Conservation (phyloP, 2,888 invertebrate species). For the Eristalinus aeneus region DNA sequence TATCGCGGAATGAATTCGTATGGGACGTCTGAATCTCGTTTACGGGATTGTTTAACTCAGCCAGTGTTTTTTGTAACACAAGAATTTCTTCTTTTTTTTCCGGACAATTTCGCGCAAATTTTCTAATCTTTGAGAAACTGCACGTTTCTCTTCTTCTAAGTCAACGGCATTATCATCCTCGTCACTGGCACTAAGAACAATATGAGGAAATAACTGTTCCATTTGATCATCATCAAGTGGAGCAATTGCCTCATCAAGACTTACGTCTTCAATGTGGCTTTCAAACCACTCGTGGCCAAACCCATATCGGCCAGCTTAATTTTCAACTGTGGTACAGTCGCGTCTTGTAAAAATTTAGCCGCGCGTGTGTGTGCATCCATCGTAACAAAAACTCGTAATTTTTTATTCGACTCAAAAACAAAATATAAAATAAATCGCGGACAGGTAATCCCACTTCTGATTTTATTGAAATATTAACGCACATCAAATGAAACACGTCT, state of each 20-base stretch:
- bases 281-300: conserved; percentile 13
- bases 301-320: conserved; percentile 13
- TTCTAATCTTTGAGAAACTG: conserved; percentile 2
- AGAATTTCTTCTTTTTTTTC: conserved; percentile 20
- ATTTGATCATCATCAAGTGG: conserved; percentile 11
- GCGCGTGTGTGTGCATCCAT: conserved; percentile 3
- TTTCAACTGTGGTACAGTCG: conserved; percentile 20
- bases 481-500: not conserved
- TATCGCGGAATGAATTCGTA: conserved; percentile 6
- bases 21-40: not conserved
- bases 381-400: not conserved
- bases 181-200: not conserved
- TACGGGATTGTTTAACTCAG: conserved; percentile 10
- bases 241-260: conserved; percentile 8
- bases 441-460: conserved; percentile 1
- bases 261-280: not conserved
- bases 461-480: not conserved
- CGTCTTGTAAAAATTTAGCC: conserved; percentile 11
- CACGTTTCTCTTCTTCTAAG: not conserved
- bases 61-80: conserved; percentile 15
- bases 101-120: conserved; percentile 12
- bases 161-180: not conserved
- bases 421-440: not conserved
- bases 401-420: not conserved
- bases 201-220: conserved; percentile 11